phyloP scores from a whole-genome alignment of 2,888 invertebrate genomes.

The Caenorhabditis japonica region DNA sequence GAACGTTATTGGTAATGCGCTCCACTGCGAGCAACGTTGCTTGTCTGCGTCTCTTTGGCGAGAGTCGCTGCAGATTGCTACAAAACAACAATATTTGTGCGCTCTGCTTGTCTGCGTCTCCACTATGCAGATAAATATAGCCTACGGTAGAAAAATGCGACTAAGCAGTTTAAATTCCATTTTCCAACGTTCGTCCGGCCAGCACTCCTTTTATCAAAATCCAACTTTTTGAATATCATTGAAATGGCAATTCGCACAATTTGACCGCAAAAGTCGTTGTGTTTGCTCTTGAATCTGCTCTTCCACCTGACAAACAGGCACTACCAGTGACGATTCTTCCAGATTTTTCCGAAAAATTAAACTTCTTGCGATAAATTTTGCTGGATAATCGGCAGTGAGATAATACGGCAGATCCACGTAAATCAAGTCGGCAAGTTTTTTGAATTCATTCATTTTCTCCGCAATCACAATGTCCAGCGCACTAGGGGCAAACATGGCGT shows the following conservation, averaged over 20 bases:
- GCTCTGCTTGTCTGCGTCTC: no score
- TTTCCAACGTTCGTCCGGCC: no score
- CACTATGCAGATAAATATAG: no score
- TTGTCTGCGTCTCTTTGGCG: no score
- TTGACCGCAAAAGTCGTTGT: background rate
- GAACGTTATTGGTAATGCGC: no score
- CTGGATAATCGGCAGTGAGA: slow-evolving; percentile 2
- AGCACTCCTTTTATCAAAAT: no score
- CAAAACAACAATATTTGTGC: no score
- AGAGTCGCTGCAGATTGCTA: no score
- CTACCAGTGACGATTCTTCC: background rate
- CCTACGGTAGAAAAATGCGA: no score
- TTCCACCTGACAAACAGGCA: background rate
- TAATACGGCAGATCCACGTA: slow-evolving; percentile 14
- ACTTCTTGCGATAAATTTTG: slow-evolving; percentile 15
- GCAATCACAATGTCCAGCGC: slow-evolving; percentile 4
- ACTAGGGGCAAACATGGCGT: no score
- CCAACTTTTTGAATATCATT: slow-evolving; percentile 10
- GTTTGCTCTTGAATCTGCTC: slow-evolving; percentile 4
- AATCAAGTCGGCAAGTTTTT: background rate
- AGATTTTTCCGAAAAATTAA: slow-evolving; percentile 11
- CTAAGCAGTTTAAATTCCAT: background rate
- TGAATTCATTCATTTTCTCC: slow-evolving; percentile 7
- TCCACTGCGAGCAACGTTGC: no score
- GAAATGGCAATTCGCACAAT: slow-evolving; percentile 12